Percentiles rank a stretch among this genome's conserved stretches.
Evolutionary conservation across 2,888 invertebrate genomes (phyloP).

Genomic region (Scotopteryx bipunctaria): DNA sequence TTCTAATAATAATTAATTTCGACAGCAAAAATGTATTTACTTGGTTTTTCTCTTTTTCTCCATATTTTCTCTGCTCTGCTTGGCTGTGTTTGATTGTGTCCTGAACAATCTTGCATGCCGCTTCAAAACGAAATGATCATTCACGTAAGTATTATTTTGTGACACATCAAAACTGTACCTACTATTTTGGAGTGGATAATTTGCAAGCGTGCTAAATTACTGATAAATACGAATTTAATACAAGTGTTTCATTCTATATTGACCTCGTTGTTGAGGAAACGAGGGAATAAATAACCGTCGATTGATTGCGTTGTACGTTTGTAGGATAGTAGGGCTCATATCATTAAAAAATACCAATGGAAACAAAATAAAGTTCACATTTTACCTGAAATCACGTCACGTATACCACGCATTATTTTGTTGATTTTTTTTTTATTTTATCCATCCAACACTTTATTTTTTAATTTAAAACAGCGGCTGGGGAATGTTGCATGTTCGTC

Average conservation of each 20-base stretch:
- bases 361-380: slow-evolving; percentile 52
- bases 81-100: slow-evolving; percentile 92
- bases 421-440: slow-evolving; percentile 60
- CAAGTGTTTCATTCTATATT: slow-evolving; percentile 32
- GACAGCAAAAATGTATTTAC: slow-evolving; percentile 86
- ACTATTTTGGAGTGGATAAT: slow-evolving; percentile 40
- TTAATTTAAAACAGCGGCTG: slow-evolving; percentile 77
- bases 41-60: slow-evolving; percentile 90
- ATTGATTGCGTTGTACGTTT: slow-evolving; percentile 32
- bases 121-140: slow-evolving; percentile 88
- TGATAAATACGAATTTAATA: slow-evolving; percentile 19
- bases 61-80: slow-evolving; percentile 92
- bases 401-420: slow-evolving; percentile 59
- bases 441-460: slow-evolving; percentile 77
- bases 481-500: slow-evolving; percentile 79
- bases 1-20: slow-evolving; percentile 75
- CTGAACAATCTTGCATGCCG: slow-evolving; percentile 90
- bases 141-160: slow-evolving; percentile 89
- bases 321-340: slow-evolving; percentile 47
- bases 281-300: slow-evolving; percentile 30
- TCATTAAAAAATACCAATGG: slow-evolving; percentile 38
- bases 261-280: slow-evolving; percentile 36
- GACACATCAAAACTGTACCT: slow-evolving; percentile 71
- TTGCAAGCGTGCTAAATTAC: slow-evolving; percentile 40
- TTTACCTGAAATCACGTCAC: slow-evolving; percentile 68